Evolutionary conservation across 2,113 vertebrate genomes (phyloP), one percentile per base, ranked within the genome.

Genomic region (Bubo bubo): DNA sequence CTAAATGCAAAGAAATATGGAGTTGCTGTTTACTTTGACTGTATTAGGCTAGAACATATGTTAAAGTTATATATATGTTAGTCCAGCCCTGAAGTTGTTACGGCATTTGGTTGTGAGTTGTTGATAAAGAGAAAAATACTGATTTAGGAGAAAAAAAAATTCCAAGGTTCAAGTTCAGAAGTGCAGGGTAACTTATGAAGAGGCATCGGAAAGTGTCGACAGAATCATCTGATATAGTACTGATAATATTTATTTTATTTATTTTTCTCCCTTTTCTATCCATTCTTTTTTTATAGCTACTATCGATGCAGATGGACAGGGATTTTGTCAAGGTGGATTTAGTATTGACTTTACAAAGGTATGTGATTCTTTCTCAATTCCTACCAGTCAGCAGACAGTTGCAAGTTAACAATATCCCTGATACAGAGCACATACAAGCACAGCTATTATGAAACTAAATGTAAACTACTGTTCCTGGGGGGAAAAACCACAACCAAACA

Each of bases 301-400:
- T 43, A 98, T 95, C 15, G 98, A 99, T 63, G 99, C 99, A 52
- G 99, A 99, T 82, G 99, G 99, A 12, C 99, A 99, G 97, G 99
- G 99, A 28, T 99, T 99, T 98, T 99, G 99, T 97, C 99, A 99
- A 98, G 99, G 99, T 66, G 99, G 99, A 94, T 99, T 99, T 98
- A 99, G 99, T 73, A 99, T 98, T 71, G 99, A 99, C 95, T 99
- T 99, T 89, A 98, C 99, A 28, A 99, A 99, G 98, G 99, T 99
- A 98, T 68, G 98, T 97, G 88, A 27, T 41, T 39, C 58, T 93
- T 80, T 59, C 59, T 90, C 35, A 34, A 5, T 55, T 94, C 28
- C 79, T 55, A 2, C 1, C 3, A 24, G 27, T 50, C 41, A 85
- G 43, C 73, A 80, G 27, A 24, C 14, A 50, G 37, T 17, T 75